Evolutionary conservation across 2,797 vertebrate species (phyloP).

Genomic region (Petrocephalus sullivani): DNA sequence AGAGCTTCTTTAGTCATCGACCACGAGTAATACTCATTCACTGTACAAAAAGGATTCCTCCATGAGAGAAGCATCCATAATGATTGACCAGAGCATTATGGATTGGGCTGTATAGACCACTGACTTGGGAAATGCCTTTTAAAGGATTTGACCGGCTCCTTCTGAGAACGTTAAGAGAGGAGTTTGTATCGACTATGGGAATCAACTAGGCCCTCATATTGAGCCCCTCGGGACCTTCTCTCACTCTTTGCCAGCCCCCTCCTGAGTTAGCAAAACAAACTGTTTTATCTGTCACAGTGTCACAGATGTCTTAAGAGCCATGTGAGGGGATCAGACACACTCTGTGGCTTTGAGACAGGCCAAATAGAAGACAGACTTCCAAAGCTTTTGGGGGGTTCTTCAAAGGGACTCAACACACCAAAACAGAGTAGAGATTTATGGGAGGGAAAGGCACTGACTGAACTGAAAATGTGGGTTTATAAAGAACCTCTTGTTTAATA

Average conservation of each 20-base stretch:
- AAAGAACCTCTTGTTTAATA: neutral
- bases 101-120: neutral
- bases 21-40: neutral
- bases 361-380: neutral
- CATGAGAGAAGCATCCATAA: neutral
- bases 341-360: neutral
- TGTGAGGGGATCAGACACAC: conserved; percentile 2
- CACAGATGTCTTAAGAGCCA: neutral
- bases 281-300: neutral
- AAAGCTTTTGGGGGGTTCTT: neutral
- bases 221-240: neutral
- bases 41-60: neutral
- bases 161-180: neutral
- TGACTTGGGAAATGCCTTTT: neutral
- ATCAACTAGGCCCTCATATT: neutral
- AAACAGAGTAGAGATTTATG: neutral
- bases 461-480: neutral
- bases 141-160: neutral
- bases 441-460: neutral
- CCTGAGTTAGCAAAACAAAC: neutral
- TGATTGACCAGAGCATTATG: neutral
- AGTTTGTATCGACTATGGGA: neutral
- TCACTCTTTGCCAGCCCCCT: neutral
- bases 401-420: neutral
- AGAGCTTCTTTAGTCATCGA: neutral